A percentile compares a stretch with the other conserved stretches of the same genome.
Evolutionary conservation across 1,140 invertebrate species (phyloP).

Genomic region (Pogonomyrmex californicus): DNA sequence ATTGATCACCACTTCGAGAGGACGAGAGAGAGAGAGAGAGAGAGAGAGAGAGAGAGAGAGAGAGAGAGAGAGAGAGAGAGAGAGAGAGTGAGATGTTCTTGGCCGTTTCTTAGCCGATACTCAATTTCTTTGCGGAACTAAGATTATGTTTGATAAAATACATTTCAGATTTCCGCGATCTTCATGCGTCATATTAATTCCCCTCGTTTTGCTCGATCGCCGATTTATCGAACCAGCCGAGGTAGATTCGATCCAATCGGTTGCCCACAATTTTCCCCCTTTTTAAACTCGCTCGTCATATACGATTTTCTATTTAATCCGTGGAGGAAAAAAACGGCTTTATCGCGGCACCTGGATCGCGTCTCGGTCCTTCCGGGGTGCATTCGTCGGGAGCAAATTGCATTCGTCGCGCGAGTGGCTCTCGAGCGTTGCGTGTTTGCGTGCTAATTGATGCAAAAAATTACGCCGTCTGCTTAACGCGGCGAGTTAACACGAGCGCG

Average conservation of each 20-base stretch:
- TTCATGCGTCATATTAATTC: constrained; percentile 58
- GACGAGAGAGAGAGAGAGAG: neutral
- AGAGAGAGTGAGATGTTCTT: constrained; percentile 13
- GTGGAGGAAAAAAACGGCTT: constrained; percentile 12
- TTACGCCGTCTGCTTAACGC: constrained; percentile 8
- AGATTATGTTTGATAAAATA: constrained; percentile 43
- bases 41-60: neutral
- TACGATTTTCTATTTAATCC: constrained; percentile 53
- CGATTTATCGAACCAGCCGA: constrained; percentile 45
- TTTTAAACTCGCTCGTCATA: constrained; percentile 50
- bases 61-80: constrained; percentile 3
- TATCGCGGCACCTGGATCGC: constrained; percentile 57
- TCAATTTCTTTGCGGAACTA: constrained; percentile 42
- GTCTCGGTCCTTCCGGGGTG: constrained; percentile 22
- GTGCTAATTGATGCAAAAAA: constrained; percentile 50
- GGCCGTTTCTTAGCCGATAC: constrained; percentile 15
- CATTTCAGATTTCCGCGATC: constrained; percentile 35
- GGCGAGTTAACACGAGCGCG: neutral
- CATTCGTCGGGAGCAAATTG: constrained; percentile 34
- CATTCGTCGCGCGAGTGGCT: neutral
- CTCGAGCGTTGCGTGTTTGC: constrained; percentile 2
- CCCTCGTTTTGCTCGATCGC: constrained; percentile 57
- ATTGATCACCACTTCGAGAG: constrained; percentile 54
- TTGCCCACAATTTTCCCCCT: neutral
- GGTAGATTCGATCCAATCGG: neutral